Base-by-base conservation (phyloP, 1,140 invertebrate species). In the Lethrus apterus region DNA sequence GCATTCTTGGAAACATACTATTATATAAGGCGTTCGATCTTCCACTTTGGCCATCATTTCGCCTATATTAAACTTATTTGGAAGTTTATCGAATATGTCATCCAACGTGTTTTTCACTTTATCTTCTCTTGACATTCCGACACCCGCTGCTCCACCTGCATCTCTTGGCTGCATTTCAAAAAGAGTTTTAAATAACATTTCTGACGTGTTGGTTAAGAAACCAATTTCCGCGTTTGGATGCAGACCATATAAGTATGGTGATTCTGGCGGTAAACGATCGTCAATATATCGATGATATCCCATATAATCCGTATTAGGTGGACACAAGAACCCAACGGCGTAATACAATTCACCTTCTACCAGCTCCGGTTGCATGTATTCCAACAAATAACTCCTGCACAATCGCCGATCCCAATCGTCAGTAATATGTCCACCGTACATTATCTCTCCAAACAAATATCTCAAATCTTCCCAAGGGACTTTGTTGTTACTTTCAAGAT, bases 351-450 rank as follows among this genome's bases (percentile, higher is more conserved):
- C 46, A 9, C 46, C 46, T 8, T 48, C 46, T 2, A 42, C 80
- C 61, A 94, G 72, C 55, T 90, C 85, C 0, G 85, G 76, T 55
- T 86, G 79, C 74, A 96, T 81, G 64, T 88, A 93, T 57, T 92
- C 91, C 47, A 87, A 76, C 5, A 96, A 71, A 72, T 94, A 96
- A 4, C 87, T 91, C 31, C 78, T 75, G 62, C 92, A 95, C 1
- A 95, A 70, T 11, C 86, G 69, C 44, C 92, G 70, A 68, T 97
- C 92, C 90, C 92, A 95, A 63, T 96, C 91, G 64, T 96, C 93
- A 0, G 92, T 96, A 56, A 95, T 95, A 63, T 95, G 92, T 1
- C 93, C 93, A 8, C 93, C 92, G 59, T 96, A 96, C 92, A 95
- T 95, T 48, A 95, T 95, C 70, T 96, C 92, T 0, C 92, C 93